Conservation (phyloP, 2,888 invertebrate genomes). For the Polydrusus tereticollis region DNA sequence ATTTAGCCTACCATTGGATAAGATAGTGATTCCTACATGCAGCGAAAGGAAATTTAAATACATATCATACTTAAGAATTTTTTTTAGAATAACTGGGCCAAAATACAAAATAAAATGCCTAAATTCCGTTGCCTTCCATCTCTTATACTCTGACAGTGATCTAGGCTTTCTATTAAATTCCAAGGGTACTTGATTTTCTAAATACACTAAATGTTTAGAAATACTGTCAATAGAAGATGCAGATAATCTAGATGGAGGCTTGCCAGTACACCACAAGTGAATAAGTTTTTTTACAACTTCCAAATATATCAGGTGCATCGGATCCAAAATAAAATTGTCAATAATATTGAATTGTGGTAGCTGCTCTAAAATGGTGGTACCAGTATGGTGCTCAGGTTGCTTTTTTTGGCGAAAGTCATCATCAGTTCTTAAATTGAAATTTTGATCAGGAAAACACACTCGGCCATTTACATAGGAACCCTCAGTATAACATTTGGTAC, state of each 20-base stretch:
- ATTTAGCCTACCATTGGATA: not conserved
- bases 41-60: slow-evolving; percentile 24
- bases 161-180: slow-evolving; percentile 31
- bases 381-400: slow-evolving; percentile 47
- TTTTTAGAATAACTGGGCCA: slow-evolving; percentile 22
- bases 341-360: slow-evolving; percentile 50
- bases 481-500: slow-evolving; percentile 30
- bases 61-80: not conserved
- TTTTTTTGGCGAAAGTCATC: slow-evolving; percentile 20
- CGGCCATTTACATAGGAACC: slow-evolving; percentile 1
- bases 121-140: slow-evolving; percentile 35
- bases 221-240: not conserved
- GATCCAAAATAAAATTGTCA: slow-evolving; percentile 50
- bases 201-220: slow-evolving; percentile 6
- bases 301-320: slow-evolving; percentile 52
- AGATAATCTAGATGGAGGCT: slow-evolving; percentile 7
- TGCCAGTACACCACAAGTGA: slow-evolving; percentile 5
- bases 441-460: slow-evolving; percentile 11
- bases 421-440: slow-evolving; percentile 23
- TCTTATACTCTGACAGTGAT: slow-evolving; percentile 5
- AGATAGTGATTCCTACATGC: slow-evolving; percentile 28
- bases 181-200: not conserved
- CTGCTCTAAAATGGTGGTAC: slow-evolving; percentile 38
- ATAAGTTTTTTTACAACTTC: slow-evolving; percentile 49
- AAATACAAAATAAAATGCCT: slow-evolving; percentile 24